phyloP scores from a whole-genome alignment of 37 sponge, comb jelly and placozoan species.

The Axinella damicornis region DNA sequence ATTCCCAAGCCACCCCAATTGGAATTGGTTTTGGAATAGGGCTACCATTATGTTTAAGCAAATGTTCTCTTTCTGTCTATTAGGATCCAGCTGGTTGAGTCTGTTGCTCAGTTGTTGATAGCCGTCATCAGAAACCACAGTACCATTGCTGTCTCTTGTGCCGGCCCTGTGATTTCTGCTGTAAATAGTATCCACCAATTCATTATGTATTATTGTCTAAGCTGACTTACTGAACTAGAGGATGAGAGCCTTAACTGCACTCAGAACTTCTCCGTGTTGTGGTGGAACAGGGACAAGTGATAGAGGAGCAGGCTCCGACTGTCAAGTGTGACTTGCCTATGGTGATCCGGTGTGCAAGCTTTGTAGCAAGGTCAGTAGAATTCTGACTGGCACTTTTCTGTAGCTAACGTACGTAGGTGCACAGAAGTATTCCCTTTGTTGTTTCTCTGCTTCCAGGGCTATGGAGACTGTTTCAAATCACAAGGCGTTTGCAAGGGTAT shows the following conservation, averaged over 20 bases:
- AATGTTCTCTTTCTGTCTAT: not conserved
- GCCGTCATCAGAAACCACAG: constrained; percentile 34
- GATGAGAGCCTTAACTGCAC: not conserved
- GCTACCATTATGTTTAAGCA: not conserved
- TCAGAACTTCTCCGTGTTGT: constrained; percentile 13
- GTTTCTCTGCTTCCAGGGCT: not conserved
- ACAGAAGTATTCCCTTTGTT: too few relatives aligned
- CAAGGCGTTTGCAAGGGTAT: constrained; percentile 10
- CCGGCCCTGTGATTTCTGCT: constrained; percentile 28
- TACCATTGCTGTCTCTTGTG: not conserved
- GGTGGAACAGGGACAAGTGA: not conserved
- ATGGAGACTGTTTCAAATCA: constrained; percentile 23
- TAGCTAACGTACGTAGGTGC: too few relatives aligned
- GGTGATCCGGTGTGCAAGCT: too few relatives aligned
- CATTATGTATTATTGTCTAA: too few relatives aligned
- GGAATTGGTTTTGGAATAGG: not conserved
- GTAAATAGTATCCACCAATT: constrained; percentile 31
- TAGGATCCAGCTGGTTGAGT: constrained; percentile 2
- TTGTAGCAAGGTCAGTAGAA: too few relatives aligned
- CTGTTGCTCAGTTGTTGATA: constrained; percentile 10
- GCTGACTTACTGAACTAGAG: too few relatives aligned
- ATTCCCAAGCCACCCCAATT: too few relatives aligned
- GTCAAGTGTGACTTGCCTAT: too few relatives aligned
- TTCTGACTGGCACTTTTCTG: too few relatives aligned
- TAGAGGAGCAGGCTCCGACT: not conserved